Conservation (phyloP, 1,140 invertebrate species). For the Scaptomyza montana region DNA sequence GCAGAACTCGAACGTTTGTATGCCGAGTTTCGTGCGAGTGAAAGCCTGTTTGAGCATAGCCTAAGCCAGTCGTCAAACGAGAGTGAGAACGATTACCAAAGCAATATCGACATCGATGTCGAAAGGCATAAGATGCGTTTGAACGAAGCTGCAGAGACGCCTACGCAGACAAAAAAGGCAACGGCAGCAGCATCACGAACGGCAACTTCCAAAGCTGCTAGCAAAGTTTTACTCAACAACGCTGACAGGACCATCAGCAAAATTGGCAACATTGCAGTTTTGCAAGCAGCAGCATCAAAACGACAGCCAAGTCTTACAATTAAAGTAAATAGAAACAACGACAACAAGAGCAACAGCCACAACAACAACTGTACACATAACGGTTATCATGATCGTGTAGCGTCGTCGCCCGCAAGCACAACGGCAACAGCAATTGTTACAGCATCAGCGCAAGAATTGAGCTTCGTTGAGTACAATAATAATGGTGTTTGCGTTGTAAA, state of each 20-base stretch:
- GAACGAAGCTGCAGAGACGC: constrained; percentile 66
- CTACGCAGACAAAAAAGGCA: constrained; percentile 4
- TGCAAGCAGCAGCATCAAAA: constrained; percentile 51
- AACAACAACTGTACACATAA: constrained; percentile 59
- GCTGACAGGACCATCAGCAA: constrained; percentile 32
- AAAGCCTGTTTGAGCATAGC: constrained; percentile 71
- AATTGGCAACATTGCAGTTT: constrained; percentile 51
- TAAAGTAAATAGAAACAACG: constrained; percentile 73
- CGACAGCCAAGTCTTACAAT: constrained; percentile 78
- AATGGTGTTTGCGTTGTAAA: constrained; percentile 46
- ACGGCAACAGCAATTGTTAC: constrained; percentile 54
- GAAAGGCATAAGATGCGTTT: constrained; percentile 62
- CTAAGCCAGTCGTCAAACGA: constrained; percentile 28
- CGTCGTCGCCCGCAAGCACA: constrained; percentile 57
- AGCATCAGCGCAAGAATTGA: constrained; percentile 31
- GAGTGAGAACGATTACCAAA: constrained; percentile 3
- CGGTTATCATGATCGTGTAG: constrained; percentile 58
- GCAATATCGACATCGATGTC: constrained; percentile 42
- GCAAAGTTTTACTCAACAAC: constrained; percentile 67
- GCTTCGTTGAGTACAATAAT: constrained; percentile 42
- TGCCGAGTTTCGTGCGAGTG: constrained; percentile 83
- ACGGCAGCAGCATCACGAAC: constrained; percentile 24
- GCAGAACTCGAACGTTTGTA: constrained; percentile 81
- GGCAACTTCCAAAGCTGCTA: constrained; percentile 34
- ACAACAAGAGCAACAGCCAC: constrained; percentile 30